Percentiles rank a stretch among this genome's conserved stretches.
Evolutionary conservation across 2,888 invertebrate species (phyloP).

Genomic region (Scaeva pyrastri): DNA sequence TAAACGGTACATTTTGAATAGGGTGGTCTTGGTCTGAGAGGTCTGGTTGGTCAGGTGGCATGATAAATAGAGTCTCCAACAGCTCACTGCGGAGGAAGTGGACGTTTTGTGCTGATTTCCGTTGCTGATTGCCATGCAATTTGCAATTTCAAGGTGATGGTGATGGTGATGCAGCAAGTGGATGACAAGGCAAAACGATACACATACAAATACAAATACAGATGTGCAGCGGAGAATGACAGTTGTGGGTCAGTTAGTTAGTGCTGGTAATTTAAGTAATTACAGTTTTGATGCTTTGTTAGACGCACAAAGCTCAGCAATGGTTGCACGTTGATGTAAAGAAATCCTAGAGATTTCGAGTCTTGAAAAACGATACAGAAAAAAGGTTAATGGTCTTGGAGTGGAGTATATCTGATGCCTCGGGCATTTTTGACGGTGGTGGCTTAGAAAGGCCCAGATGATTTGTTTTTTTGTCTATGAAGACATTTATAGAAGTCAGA

Average conservation of each 20-base stretch:
- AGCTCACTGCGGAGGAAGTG: slow-evolving; percentile 46
- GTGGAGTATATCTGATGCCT: too few relatives aligned
- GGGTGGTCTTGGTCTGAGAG: slow-evolving; percentile 62
- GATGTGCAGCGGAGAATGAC: slow-evolving; percentile 50
- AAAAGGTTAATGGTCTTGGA: slow-evolving; percentile 9
- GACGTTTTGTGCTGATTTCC: slow-evolving; percentile 67
- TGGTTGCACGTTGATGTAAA: background rate
- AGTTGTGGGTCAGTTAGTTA: slow-evolving; percentile 66
- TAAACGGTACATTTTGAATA: slow-evolving; percentile 67
- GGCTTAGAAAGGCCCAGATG: background rate
- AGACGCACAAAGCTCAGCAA: background rate
- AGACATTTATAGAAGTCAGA: background rate
- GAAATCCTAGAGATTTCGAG: background rate
- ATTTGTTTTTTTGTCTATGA: background rate
- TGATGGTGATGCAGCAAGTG: background rate
- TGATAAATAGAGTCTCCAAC: slow-evolving; percentile 58
- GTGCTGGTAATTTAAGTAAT: slow-evolving; percentile 35
- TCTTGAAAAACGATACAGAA: slow-evolving; percentile 18
- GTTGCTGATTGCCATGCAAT: slow-evolving; percentile 56
- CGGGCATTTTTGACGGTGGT: background rate
- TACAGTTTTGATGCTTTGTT: slow-evolving; percentile 16
- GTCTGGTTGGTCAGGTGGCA: slow-evolving; percentile 51
- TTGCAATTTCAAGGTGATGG: slow-evolving; percentile 58
- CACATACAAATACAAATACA: slow-evolving; percentile 19
- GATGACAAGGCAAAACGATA: background rate